Conservation (phyloP, 2,113 vertebrate species). For the Syngnathus typhle region DNA sequence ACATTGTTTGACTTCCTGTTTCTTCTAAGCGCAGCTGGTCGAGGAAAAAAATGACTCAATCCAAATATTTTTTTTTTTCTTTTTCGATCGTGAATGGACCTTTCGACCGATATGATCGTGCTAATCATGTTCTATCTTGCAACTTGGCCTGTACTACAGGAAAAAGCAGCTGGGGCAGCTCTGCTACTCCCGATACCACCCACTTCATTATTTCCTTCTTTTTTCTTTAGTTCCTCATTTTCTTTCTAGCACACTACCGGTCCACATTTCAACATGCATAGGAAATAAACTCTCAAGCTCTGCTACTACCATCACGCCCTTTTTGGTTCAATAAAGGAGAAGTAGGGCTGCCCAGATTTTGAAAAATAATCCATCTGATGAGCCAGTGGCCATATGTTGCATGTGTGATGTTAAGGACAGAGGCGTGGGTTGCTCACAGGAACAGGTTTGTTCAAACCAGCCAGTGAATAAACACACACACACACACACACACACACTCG, state of each 20-base stretch:
- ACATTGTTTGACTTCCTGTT: too few relatives aligned
- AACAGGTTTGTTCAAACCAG: slow-evolving; percentile 59
- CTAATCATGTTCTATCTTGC: slow-evolving; percentile 11
- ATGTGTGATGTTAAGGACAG: slow-evolving; percentile 14
- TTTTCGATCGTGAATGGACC: background rate
- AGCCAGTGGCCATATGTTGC: slow-evolving; percentile 22
- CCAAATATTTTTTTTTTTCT: background rate
- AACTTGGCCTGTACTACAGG: slow-evolving; percentile 48
- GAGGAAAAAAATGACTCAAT: too few relatives aligned
- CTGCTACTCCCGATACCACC: slow-evolving; percentile 38
- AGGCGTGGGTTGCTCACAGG: slow-evolving; percentile 46
- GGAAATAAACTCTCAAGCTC: background rate
- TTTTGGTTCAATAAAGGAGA: background rate
- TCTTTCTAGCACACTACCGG: slow-evolving; percentile 18
- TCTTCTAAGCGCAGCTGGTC: too few relatives aligned
- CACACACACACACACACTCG: slow-evolving; percentile 27
- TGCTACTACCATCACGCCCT: background rate
- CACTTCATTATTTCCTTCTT: slow-evolving; percentile 22
- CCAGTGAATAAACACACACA: slow-evolving; percentile 37
- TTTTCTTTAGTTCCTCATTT: slow-evolving; percentile 35
- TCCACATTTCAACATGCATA: background rate
- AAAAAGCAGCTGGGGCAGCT: slow-evolving; percentile 60
- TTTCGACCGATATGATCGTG: background rate
- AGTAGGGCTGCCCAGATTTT: background rate
- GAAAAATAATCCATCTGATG: slow-evolving; percentile 4